These are phyloP conservation scores for Crax fasciolata DNA, from an alignment of 2,797 vertebrate species.

Conservation along the genomic window DNA sequence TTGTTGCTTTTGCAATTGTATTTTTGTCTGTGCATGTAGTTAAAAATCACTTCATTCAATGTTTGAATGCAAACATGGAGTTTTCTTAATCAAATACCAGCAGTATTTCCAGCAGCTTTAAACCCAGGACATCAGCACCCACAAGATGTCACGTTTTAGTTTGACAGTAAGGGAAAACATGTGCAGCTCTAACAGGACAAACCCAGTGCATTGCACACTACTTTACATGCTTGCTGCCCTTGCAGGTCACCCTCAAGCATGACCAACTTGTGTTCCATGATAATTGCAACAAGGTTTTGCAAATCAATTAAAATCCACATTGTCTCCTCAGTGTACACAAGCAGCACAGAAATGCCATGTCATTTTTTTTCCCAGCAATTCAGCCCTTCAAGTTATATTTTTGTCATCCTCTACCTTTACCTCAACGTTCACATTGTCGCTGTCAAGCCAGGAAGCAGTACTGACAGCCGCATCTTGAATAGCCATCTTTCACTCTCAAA, in stretches of 20 bases:
- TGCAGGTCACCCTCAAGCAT: not conserved
- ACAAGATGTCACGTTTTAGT: fast-evolving
- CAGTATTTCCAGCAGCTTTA: not conserved
- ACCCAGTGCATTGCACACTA: not conserved
- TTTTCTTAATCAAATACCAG: not conserved
- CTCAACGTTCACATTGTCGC: not conserved
- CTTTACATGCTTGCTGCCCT: not conserved
- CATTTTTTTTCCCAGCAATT: not conserved
- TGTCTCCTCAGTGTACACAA: not conserved
- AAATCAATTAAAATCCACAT: conserved; percentile 49
- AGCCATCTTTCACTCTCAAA: conserved; percentile 69
- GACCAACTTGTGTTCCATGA: not conserved
- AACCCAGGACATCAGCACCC: not conserved
- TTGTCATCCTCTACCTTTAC: conserved; percentile 35
- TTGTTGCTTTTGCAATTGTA: not conserved
- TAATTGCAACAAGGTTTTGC: conserved; percentile 30
- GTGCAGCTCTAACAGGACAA: not conserved
- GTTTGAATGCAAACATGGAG: fast-evolving
- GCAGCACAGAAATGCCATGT: not conserved
- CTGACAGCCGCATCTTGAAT: conserved; percentile 51
- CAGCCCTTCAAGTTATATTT: conserved; percentile 37
- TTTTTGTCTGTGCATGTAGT: not conserved
- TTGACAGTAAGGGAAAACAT: not conserved
- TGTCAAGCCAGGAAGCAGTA: conserved; percentile 31
- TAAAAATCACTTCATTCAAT: not conserved